These are phyloP conservation scores for Stichodactyla helianthus DNA, from an alignment of 64 coral and sea anemone species.

Conservation along the genomic window DNA sequence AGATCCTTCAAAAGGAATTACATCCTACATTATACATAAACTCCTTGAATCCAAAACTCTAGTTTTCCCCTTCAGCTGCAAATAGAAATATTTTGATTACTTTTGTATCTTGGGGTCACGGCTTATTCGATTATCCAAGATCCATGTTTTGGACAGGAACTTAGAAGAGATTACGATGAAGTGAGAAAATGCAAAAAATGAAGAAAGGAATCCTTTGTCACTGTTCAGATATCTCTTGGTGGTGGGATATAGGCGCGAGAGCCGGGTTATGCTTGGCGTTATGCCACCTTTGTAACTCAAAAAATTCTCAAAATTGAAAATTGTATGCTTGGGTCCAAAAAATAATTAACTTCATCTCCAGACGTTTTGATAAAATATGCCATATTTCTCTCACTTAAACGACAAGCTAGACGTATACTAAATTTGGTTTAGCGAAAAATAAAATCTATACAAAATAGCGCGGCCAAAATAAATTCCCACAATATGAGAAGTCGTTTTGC, in stretches of 20 bases:
- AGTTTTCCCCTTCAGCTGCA: neutral
- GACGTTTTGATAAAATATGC: neutral
- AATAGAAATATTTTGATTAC: slow-evolving; percentile 3
- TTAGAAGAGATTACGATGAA: slow-evolving; percentile 15
- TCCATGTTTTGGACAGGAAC: slow-evolving; percentile 12
- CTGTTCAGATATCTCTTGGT: neutral
- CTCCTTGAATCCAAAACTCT: neutral
- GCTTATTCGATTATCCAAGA: slow-evolving; percentile 7
- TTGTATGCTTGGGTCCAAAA: neutral
- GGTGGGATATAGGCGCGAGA: neutral
- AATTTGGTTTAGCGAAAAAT: neutral
- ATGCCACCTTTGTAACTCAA: neutral
- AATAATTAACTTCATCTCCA: neutral
- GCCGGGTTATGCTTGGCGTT: neutral
- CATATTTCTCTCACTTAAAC: neutral
- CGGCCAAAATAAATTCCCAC: neutral
- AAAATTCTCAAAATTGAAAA: neutral
- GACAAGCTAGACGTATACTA: neutral
- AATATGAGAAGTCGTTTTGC: neutral
- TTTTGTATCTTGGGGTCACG: neutral
- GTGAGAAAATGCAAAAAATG: slow-evolving; percentile 17
- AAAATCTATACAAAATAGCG: neutral
- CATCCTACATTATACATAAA: neutral
- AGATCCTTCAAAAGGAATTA: neutral
- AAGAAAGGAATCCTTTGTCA: neutral